Evolutionary conservation across 1,140 invertebrate genomes (phyloP).

Genomic region (Aporrectodea caliginosa): DNA sequence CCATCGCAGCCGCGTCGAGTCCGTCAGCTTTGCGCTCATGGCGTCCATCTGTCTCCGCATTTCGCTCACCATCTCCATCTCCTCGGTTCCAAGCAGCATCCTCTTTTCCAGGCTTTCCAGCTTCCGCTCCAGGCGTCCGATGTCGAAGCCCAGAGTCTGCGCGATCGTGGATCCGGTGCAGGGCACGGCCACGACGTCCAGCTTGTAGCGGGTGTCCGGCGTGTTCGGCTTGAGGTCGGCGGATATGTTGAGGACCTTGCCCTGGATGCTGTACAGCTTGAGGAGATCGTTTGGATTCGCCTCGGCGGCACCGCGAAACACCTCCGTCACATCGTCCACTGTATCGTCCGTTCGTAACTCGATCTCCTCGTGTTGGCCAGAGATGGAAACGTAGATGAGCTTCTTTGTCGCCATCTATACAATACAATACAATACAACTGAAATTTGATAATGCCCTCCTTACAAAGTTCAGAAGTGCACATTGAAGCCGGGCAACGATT

Average conservation of each 20-base stretch:
- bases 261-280: background rate
- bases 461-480: too few relatives aligned
- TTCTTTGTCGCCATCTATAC: background rate
- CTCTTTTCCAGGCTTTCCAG: background rate
- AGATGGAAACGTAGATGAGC: background rate
- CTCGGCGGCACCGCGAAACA: background rate
- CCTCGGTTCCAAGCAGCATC: background rate
- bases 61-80: background rate
- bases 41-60: background rate
- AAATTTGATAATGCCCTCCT: too few relatives aligned
- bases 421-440: too few relatives aligned
- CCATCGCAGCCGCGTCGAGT: background rate
- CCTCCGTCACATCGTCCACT: background rate
- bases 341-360: background rate
- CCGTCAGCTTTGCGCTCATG: background rate
- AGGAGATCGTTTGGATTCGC: background rate
- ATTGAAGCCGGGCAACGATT: too few relatives aligned
- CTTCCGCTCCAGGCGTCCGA: background rate
- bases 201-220: background rate
- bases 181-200: background rate
- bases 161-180: background rate
- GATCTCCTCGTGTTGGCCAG: background rate
- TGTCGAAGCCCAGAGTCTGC: background rate
- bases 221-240: background rate
- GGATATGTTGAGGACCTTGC: background rate